Percentiles rank a stretch among this genome's conserved stretches.
Evolutionary conservation across 2,888 invertebrate genomes (phyloP).

Genomic region (Hirtodrosophila cameraria): DNA sequence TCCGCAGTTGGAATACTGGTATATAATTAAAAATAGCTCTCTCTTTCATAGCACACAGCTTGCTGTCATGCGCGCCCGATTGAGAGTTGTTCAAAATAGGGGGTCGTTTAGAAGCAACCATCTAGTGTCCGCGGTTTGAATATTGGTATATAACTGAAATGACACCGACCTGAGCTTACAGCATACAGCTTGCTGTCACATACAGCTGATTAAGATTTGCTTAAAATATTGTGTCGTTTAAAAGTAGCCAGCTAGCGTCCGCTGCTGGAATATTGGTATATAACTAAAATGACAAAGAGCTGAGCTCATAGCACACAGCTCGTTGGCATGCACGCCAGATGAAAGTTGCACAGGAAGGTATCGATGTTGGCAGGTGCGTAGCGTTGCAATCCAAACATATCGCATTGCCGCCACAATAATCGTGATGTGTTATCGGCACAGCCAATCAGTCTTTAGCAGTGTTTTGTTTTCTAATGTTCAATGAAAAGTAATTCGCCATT

Average conservation of each 20-base stretch:
- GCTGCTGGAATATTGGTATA: neutral
- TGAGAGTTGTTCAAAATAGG: constrained; percentile 22
- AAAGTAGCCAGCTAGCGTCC: constrained; percentile 7
- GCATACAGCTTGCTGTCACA: too few species aligned
- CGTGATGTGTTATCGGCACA: constrained; percentile 25
- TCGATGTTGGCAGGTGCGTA: neutral
- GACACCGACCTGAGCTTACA: too few species aligned
- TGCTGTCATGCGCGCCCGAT: too few species aligned
- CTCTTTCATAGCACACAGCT: too few species aligned
- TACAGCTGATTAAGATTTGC: neutral
- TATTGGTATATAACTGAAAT: too few species aligned
- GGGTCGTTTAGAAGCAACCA: constrained; percentile 23
- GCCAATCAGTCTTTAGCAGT: constrained; percentile 42
- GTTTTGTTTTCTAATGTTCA: constrained; percentile 59
- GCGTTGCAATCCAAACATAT: constrained; percentile 1
- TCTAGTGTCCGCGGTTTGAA: too few species aligned
- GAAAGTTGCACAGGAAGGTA: neutral
- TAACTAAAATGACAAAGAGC: too few species aligned
- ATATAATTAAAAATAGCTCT: too few species aligned
- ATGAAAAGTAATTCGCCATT: constrained; percentile 53
- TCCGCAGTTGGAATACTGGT: too few species aligned
- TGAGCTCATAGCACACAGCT: neutral
- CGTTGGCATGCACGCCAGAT: neutral
- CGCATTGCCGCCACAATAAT: constrained; percentile 13
- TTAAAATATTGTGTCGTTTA: too few species aligned